Evolutionary conservation across 2,888 invertebrate genomes (phyloP).

Genomic region (Xestia c-nigrum): DNA sequence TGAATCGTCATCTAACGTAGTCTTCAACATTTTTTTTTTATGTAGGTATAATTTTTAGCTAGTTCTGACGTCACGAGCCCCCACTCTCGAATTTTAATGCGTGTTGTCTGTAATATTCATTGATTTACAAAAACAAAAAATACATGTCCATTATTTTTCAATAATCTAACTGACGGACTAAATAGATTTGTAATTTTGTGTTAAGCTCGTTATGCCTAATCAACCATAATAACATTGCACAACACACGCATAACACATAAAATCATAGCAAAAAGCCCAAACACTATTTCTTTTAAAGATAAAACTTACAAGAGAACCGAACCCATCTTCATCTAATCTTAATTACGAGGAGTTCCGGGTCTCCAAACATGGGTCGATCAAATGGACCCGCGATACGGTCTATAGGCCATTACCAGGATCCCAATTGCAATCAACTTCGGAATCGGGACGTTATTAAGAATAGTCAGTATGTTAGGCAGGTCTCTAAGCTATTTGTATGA

Average conservation of each 20-base stretch:
- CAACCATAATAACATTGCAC: not conserved
- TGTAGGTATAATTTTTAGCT: no score
- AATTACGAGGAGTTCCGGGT: constrained; percentile 20
- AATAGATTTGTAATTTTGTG: no score
- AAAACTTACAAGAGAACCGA: constrained; percentile 3
- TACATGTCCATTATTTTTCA: no score
- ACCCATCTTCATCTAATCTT: constrained; percentile 11
- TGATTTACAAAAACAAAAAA: no score
- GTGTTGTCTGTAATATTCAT: no score
- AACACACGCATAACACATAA: not conserved
- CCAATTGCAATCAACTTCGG: constrained; percentile 49
- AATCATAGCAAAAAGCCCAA: not conserved
- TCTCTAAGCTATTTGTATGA: constrained; percentile 16
- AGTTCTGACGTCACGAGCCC: no score
- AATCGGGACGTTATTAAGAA: constrained; percentile 49
- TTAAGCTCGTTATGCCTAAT: no score
- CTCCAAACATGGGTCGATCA: constrained; percentile 5
- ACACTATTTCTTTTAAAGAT: not conserved
- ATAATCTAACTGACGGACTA: no score
- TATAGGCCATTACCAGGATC: constrained; percentile 38
- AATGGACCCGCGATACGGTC: constrained; percentile 37
- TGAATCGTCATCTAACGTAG: no score
- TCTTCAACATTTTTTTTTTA: no score
- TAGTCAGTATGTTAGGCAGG: not conserved
- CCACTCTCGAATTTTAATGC: no score